Conservation (phyloP, 2,797 vertebrate genomes). For the Philypnodon macrostomus region DNA sequence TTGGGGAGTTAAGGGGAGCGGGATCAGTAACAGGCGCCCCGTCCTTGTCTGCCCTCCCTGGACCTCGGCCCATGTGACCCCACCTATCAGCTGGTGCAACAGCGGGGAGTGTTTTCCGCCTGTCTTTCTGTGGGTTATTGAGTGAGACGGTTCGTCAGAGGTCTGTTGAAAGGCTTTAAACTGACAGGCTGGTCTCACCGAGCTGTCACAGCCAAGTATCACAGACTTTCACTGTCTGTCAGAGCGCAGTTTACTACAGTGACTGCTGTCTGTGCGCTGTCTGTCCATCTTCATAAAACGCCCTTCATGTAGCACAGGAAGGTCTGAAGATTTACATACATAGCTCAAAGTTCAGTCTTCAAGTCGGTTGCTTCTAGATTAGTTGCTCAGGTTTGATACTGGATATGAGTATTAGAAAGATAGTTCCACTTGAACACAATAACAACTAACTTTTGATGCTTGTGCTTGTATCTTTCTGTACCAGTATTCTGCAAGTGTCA, state of each 20-base stretch:
- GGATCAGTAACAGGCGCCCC: slow-evolving; percentile 62
- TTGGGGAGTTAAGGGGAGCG: slow-evolving; percentile 23
- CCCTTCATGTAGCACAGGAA: slow-evolving; percentile 8
- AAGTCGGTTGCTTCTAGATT: slow-evolving; percentile 40
- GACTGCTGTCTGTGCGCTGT: slow-evolving; percentile 36
- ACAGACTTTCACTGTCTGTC: slow-evolving; percentile 53
- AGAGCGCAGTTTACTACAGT: slow-evolving; percentile 39
- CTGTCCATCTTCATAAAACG: slow-evolving; percentile 16
- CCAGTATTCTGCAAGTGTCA: slow-evolving; percentile 9
- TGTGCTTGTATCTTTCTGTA: slow-evolving; percentile 9
- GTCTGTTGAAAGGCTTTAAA: slow-evolving; percentile 48
- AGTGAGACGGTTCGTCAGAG: slow-evolving; percentile 59
- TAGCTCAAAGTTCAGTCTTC: slow-evolving; percentile 23
- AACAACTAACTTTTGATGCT: background rate
- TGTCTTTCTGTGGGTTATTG: slow-evolving; percentile 50
- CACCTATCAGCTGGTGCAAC: slow-evolving; percentile 39
- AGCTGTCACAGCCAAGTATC: slow-evolving; percentile 58
- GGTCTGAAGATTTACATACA: slow-evolving; percentile 15
- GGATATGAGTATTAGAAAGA: slow-evolving; percentile 19
- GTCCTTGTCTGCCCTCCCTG: slow-evolving; percentile 59
- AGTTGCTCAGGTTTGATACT: slow-evolving; percentile 43
- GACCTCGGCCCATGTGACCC: slow-evolving; percentile 35
- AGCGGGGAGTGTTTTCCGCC: slow-evolving; percentile 50
- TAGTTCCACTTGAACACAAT: no score
- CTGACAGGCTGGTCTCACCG: slow-evolving; percentile 54